Evolutionary conservation across 2,797 vertebrate genomes (phyloP).

Genomic region (Tapera naevia): DNA sequence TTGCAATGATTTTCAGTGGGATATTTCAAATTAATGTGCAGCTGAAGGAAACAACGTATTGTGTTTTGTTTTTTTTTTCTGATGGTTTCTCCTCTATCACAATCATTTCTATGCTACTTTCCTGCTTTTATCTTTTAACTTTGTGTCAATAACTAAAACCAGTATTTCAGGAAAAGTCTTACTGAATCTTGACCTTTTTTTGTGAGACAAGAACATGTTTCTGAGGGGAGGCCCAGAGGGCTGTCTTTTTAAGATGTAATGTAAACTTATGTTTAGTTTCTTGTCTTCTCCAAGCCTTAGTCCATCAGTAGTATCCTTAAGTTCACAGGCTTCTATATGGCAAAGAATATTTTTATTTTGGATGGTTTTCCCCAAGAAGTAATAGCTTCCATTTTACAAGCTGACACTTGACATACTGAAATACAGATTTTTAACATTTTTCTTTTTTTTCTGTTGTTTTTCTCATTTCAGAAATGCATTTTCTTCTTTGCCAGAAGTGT

Average conservation of each 20-base stretch:
- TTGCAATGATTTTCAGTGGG: neutral
- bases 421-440: neutral
- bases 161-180: constrained; percentile 3
- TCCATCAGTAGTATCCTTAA: neutral
- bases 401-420: neutral
- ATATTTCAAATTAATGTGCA: neutral
- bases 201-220: neutral
- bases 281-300: constrained; percentile 30
- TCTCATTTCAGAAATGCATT: neutral
- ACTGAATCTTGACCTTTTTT: neutral
- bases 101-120: neutral
- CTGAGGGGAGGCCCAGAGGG: neutral
- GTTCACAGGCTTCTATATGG: neutral
- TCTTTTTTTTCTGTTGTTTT: neutral
- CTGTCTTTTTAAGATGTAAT: constrained; percentile 17
- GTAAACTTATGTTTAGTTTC: constrained; percentile 59
- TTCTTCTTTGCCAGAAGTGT: neutral
- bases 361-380: neutral
- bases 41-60: neutral
- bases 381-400: constrained; percentile 9
- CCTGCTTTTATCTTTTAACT: constrained; percentile 1
- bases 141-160: neutral
- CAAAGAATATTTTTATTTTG: neutral
- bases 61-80: neutral
- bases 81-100: neutral